These are phyloP conservation scores for Glaucomys volans DNA, from an alignment of 2,113 vertebrate genomes.

Conservation along the genomic window DNA sequence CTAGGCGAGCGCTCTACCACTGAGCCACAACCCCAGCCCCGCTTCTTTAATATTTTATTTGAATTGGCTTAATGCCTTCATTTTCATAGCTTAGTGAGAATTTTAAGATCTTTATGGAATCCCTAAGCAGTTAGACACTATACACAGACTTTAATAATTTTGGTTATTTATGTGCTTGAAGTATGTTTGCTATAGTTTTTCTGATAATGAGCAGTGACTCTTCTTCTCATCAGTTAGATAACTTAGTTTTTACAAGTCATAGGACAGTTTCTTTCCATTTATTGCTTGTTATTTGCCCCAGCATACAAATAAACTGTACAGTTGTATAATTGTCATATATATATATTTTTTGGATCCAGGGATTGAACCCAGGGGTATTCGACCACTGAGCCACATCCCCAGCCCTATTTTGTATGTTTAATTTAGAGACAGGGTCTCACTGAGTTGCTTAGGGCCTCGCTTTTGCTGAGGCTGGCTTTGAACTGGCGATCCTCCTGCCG, in stretches of 20 bases:
- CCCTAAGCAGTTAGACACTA: background rate
- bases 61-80: background rate
- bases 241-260: background rate
- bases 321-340: background rate
- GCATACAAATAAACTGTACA: background rate
- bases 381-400: too few relatives aligned
- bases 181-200: background rate
- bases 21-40: background rate
- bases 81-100: conserved; percentile 3
- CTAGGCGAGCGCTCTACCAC: too few relatives aligned
- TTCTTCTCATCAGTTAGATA: background rate
- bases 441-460: too few relatives aligned
- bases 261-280: conserved; percentile 9
- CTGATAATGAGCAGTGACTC: background rate
- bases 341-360: too few relatives aligned
- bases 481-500: too few relatives aligned
- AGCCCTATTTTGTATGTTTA: too few relatives aligned
- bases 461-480: too few relatives aligned
- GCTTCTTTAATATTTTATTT: conserved; percentile 12
- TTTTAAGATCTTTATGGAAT: conserved; percentile 33
- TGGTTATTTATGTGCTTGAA: conserved; percentile 10
- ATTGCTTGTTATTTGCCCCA: background rate
- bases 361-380: too few relatives aligned
- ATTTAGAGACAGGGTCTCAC: too few relatives aligned
- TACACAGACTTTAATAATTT: background rate